These are phyloP conservation scores for Cepaea nemoralis DNA, from an alignment of 1,140 invertebrate genomes.

Conservation along the genomic window DNA sequence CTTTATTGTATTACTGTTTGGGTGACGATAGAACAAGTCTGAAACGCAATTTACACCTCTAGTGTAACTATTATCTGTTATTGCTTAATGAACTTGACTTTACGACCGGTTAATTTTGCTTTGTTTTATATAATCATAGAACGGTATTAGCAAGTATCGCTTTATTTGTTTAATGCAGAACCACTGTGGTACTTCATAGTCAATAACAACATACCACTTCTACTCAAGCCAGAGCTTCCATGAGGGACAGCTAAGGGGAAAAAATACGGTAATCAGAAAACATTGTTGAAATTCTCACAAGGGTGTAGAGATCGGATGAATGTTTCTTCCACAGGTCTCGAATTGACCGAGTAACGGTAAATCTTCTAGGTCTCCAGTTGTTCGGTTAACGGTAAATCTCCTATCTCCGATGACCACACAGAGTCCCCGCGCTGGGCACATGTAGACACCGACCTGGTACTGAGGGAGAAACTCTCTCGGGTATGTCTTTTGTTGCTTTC, in stretches of 20 bases:
- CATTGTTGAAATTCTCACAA: constrained; percentile 26
- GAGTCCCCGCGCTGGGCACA: constrained; percentile 26
- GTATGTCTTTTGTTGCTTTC: constrained; percentile 69
- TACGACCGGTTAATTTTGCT: too few relatives aligned
- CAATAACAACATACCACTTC: background rate
- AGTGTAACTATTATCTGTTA: too few relatives aligned
- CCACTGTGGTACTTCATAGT: too few relatives aligned
- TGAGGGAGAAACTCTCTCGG: constrained; percentile 62
- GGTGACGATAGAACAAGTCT: too few relatives aligned
- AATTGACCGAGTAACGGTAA: constrained; percentile 21
- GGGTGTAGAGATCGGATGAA: constrained; percentile 9
- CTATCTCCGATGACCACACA: constrained; percentile 34
- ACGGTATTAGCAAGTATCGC: too few relatives aligned
- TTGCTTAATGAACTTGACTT: too few relatives aligned
- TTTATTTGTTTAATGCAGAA: too few relatives aligned
- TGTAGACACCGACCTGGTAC: constrained; percentile 44
- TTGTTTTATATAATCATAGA: too few relatives aligned
- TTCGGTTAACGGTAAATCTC: constrained; percentile 33
- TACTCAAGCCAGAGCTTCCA: too few relatives aligned
- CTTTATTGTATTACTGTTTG: too few relatives aligned
- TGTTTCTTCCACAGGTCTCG: background rate
- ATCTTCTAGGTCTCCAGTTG: constrained; percentile 33
- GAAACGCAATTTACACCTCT: too few relatives aligned
- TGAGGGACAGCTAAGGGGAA: too few relatives aligned
- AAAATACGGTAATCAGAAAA: constrained; percentile 18